Evolutionary conservation across 1,140 invertebrate genomes (phyloP).

Genomic region (Armadillidium nasatum): DNA sequence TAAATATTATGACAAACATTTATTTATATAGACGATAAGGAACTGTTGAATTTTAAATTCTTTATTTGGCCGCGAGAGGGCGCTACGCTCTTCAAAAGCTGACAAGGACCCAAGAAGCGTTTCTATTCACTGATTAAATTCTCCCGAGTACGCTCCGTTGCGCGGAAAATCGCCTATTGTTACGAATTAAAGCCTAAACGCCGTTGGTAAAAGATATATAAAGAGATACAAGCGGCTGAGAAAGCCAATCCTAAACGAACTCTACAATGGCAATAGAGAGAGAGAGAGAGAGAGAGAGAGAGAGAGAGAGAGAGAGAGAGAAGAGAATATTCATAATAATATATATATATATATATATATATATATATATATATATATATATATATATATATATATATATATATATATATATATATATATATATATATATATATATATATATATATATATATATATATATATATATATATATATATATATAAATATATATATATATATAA

Average conservation of each 20-base stretch:
- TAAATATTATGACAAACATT: slow-evolving; percentile 8
- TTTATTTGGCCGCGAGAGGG: background rate
- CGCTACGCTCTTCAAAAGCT: background rate
- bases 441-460: no score
- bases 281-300: background rate
- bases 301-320: background rate
- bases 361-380: no score
- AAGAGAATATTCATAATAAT: no score
- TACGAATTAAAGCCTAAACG: background rate
- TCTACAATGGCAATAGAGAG: background rate
- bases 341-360: no score
- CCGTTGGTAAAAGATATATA: background rate
- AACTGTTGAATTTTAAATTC: background rate
- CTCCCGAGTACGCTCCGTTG: background rate
- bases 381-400: no score
- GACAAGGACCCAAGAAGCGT: background rate
- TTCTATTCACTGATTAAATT: background rate
- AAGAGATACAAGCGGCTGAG: background rate
- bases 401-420: no score
- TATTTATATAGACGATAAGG: background rate
- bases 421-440: no score
- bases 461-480: no score
- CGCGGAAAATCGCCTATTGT: background rate
- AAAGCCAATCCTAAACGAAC: background rate
- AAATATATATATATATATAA: no score